A percentile compares a stretch with the other conserved stretches of the same genome.
phyloP scores from a whole-genome alignment of 1,140 invertebrate species.

The Drosophila equinoxialis region DNA sequence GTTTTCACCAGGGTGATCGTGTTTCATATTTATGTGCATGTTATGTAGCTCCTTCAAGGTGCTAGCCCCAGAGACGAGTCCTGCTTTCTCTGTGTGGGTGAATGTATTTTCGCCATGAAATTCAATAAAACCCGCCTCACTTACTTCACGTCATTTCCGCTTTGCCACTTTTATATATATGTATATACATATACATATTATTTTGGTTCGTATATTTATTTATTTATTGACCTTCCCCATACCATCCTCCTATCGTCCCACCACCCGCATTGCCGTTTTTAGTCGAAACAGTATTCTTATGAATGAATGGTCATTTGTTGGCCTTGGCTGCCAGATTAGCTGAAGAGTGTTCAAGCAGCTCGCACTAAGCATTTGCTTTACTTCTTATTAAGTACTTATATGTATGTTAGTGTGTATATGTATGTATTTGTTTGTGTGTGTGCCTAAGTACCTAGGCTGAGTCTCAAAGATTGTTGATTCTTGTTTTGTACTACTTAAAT shows the following conservation, averaged over 20 bases:
- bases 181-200: conserved; percentile 15
- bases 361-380: conserved; percentile 11
- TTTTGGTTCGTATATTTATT: conserved; percentile 48
- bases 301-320: conserved; percentile 45
- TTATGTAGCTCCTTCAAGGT: not conserved
- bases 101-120: conserved; percentile 30
- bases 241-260: not conserved
- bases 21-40: conserved; percentile 72
- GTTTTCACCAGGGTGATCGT: conserved; percentile 35
- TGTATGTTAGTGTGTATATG: not conserved
- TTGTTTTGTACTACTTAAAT: not conserved
- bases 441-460: not conserved
- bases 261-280: not conserved
- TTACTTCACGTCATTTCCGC: conserved; percentile 52
- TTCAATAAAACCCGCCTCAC: conserved; percentile 67
- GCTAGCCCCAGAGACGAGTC: not conserved
- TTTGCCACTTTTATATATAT: conserved; percentile 44
- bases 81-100: not conserved
- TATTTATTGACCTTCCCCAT: conserved; percentile 36
- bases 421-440: not conserved
- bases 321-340: conserved; percentile 18
- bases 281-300: conserved; percentile 22
- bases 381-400: not conserved
- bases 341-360: conserved; percentile 10
- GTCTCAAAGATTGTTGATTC: not conserved